A percentile compares a stretch with the other conserved stretches of the same genome.
Evolutionary conservation across 2,113 vertebrate genomes (phyloP).

Genomic region (Microcebus lehilahytsara): DNA sequence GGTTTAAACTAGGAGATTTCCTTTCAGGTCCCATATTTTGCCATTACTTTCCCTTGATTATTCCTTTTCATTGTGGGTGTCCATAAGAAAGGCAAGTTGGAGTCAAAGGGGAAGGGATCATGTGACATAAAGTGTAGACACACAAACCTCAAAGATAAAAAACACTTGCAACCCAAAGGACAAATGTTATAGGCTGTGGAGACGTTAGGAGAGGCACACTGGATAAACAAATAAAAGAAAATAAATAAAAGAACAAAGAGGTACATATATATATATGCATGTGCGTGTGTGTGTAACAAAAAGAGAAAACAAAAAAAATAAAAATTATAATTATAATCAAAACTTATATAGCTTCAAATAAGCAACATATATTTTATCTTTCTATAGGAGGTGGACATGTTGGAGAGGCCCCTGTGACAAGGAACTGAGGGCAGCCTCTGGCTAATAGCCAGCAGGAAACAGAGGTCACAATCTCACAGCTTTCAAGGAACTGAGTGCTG

Average conservation of each 20-base stretch:
- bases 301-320: neutral
- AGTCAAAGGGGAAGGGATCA: neutral
- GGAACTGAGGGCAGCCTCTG: neutral
- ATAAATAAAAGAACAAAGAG: neutral
- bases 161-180: neutral
- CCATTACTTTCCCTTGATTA: neutral
- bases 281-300: neutral
- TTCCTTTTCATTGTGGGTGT: neutral
- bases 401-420: neutral
- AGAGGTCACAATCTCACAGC: fast-evolving
- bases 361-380: neutral
- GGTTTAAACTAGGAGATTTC: neutral
- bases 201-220: neutral
- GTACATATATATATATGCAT: neutral
- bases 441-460: neutral
- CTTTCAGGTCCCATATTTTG: neutral
- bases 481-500: neutral
- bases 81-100: neutral
- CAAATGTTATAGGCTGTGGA: neutral
- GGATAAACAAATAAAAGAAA: neutral
- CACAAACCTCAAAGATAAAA: neutral
- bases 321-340: neutral
- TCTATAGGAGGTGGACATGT: neutral
- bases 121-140: neutral
- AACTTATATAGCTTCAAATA: neutral